phyloP scores from a whole-genome alignment of 1,140 invertebrate genomes.

The Zaprionus tsacasi region DNA sequence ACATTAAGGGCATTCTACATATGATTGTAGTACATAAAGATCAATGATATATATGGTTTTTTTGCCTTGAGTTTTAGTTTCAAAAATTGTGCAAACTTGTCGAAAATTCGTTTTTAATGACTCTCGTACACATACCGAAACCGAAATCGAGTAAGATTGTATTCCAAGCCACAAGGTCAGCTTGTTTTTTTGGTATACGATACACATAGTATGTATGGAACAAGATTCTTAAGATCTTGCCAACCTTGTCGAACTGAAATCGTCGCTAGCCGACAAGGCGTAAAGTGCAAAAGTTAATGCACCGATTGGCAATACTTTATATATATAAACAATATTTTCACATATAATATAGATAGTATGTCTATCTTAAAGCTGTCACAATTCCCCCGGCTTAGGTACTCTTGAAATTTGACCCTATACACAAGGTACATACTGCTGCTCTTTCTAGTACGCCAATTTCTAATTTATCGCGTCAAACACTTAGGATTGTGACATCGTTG shows the following conservation, averaged over 20 bases:
- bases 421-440: background rate
- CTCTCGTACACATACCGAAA: background rate
- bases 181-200: constrained; percentile 1
- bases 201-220: constrained; percentile 5
- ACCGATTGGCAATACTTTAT: constrained; percentile 11
- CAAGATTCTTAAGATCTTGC: constrained; percentile 67
- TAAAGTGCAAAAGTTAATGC: constrained; percentile 38
- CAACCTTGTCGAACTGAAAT: constrained; percentile 47
- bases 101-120: constrained; percentile 32
- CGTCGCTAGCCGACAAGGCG: background rate
- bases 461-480: constrained; percentile 2
- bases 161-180: constrained; percentile 39
- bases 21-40: background rate
- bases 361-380: background rate
- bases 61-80: constrained; percentile 16
- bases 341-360: background rate
- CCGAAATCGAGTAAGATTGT: constrained; percentile 11
- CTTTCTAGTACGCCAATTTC: constrained; percentile 2
- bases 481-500: background rate
- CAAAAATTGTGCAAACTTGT: constrained; percentile 32
- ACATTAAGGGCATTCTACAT: background rate
- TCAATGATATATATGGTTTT: constrained; percentile 13
- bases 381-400: background rate
- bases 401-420: constrained; percentile 5
- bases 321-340: background rate